phyloP scores from a whole-genome alignment of 2,888 invertebrate genomes.

The Kuschelorhynchus macadamiae region DNA sequence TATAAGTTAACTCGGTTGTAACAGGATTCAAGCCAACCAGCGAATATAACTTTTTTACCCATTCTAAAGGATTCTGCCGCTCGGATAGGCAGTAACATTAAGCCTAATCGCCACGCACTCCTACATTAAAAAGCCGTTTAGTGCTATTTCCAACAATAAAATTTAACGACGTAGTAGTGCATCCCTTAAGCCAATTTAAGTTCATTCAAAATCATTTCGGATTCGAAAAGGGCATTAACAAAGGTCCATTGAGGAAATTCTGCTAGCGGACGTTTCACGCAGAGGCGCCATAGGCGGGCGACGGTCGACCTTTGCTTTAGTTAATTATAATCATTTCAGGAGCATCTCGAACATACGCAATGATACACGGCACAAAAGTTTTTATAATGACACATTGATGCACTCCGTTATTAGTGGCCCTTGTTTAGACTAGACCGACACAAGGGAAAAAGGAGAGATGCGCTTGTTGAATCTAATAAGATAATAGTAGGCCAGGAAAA shows the following conservation, averaged over 20 bases:
- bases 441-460: constrained; percentile 25
- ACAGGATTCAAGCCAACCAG: no score
- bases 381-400: constrained; percentile 41
- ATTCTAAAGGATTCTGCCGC: constrained; percentile 43
- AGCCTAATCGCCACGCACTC: constrained; percentile 48
- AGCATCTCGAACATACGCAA: constrained; percentile 54
- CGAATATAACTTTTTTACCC: constrained; percentile 21
- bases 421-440: constrained; percentile 41
- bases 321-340: constrained; percentile 66
- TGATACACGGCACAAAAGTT: constrained; percentile 43
- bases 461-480: constrained; percentile 8
- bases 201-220: constrained; percentile 60
- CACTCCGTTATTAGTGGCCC: constrained; percentile 49
- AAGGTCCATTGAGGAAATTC: constrained; percentile 58
- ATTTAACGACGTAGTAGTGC: constrained; percentile 58
- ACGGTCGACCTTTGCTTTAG: constrained; percentile 61
- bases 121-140: constrained; percentile 57
- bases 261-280: constrained; percentile 57
- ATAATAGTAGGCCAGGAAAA: background rate
- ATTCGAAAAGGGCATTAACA: constrained; percentile 53
- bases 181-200: constrained; percentile 58
- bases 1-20: no score
- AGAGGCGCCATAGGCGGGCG: constrained; percentile 67
- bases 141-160: constrained; percentile 58
- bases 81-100: constrained; percentile 38